Evolutionary conservation across 2,797 vertebrate species (phyloP).

Genomic region (Channallabes apus): DNA sequence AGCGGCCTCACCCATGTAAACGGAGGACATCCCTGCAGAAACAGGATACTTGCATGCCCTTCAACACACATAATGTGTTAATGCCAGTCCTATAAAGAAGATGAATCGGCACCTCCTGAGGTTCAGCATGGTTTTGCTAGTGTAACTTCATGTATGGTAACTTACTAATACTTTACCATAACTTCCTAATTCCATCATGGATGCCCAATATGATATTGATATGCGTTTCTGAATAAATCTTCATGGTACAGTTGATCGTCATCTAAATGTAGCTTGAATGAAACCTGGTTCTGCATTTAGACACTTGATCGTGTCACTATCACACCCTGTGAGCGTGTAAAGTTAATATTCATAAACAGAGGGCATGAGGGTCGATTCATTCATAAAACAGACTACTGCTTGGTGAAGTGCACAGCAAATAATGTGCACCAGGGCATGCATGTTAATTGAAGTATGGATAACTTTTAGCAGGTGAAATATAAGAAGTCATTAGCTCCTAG

Average conservation of each 20-base stretch:
- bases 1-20: constrained; percentile 49
- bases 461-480: constrained; percentile 63
- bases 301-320: constrained; percentile 48
- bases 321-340: constrained; percentile 28
- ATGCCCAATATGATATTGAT: not conserved
- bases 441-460: constrained; percentile 60
- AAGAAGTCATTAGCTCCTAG: constrained; percentile 54
- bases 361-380: constrained; percentile 12
- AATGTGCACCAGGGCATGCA: not conserved
- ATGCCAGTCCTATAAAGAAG: constrained; percentile 33
- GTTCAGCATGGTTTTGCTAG: constrained; percentile 16
- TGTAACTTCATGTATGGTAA: constrained; percentile 30
- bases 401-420: not conserved
- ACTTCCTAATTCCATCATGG: constrained; percentile 29
- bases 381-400: constrained; percentile 18
- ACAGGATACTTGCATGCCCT: constrained; percentile 57
- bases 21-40: constrained; percentile 61
- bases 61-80: constrained; percentile 48
- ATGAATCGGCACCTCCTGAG: constrained; percentile 21
- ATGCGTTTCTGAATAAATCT: constrained; percentile 37
- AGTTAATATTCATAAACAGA: constrained; percentile 1
- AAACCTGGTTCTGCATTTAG: constrained; percentile 59
- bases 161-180: constrained; percentile 10
- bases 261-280: constrained; percentile 65
- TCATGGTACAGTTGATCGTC: constrained; percentile 38